Evolutionary conservation across 2,888 invertebrate genomes (phyloP).

Genomic region (Stramonita haemastoma): DNA sequence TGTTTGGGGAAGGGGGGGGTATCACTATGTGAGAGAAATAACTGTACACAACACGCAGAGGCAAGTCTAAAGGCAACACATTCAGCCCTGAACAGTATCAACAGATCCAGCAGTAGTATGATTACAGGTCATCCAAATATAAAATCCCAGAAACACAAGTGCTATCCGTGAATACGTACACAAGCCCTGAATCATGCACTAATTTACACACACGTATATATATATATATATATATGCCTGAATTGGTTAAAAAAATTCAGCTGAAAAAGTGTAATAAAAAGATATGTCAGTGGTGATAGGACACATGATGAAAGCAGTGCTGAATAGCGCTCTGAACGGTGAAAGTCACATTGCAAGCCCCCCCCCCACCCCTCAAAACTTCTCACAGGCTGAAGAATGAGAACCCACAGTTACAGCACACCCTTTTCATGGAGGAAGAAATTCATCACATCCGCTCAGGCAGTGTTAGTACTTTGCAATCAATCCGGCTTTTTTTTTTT

Average conservation of each 20-base stretch:
- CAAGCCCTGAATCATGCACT: no score
- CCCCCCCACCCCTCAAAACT: background rate
- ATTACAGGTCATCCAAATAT: background rate
- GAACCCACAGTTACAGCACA: background rate
- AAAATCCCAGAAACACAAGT: no score
- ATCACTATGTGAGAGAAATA: no score
- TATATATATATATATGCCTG: no score
- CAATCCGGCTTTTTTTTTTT: background rate
- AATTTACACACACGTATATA: no score
- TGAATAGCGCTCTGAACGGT: background rate
- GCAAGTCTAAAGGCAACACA: constrained; percentile 11
- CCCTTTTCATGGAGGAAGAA: background rate
- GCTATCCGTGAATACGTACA: no score
- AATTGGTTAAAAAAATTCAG: no score
- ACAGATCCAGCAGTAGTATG: background rate
- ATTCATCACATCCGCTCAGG: constrained; percentile 13
- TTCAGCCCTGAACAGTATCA: background rate
- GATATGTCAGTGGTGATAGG: no score
- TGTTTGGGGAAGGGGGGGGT: no score
- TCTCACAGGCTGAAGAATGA: background rate
- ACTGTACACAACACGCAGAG: background rate
- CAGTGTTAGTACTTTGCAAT: constrained; percentile 29
- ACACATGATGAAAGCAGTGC: background rate
- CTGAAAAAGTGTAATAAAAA: no score
- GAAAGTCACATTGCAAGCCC: background rate